Evolutionary conservation across 2,797 vertebrate genomes (phyloP), one percentile per base, ranked within the genome.

Genomic region (Sebastes trivittatus): DNA sequence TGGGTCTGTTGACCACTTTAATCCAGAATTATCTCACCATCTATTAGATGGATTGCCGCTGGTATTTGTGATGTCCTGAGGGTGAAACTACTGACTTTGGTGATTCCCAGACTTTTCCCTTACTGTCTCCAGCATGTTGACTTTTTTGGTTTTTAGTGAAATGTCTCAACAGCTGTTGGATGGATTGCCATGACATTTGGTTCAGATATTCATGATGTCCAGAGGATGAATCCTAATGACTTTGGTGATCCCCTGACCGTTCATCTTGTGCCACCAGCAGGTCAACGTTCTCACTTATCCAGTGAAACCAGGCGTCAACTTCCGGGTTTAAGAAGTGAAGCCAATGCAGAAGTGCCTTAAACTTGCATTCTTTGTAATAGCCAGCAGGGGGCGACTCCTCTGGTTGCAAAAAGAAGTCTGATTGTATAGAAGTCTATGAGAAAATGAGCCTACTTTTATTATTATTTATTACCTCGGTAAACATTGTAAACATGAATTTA

Each of bases 121-220:
- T 46, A 46, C 0, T 0, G 16, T 46, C 42, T 1, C 18, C 16
- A 60, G 1, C 38, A 1, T n/a, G 1, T n/a, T 16, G 13, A 2
- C 29, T 0, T 30, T 54, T 36, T 11, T 18, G 25, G 0, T 22
- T 52, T 67, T 68, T 23, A 3, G 66, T 36, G 22, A 20, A 60
- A 23, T 29, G 36, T 49, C 58, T 27, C 2, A 0, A 27, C 11
- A 27, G 4, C 25, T 59, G 0, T 59, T 27, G 14, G 34, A 54
- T 0, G 0, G 46, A 7, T 10, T 18, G 29, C n/a, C 7, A 9
- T 34, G 7, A 7, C 11, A 23, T 54, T 14, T n/a, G 8, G 49
- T 9, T 5, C 11, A 22, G 22, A 16, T n/a, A 7, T 56, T 42
- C 52, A 38, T 30, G 34, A 3, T 18, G 13, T n/a, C 38, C 8